A percentile compares a stretch with the other conserved stretches of the same genome.
These are phyloP conservation scores for Alloplasta piceator DNA, from an alignment of 2,888 invertebrate species.

Conservation along the genomic window DNA sequence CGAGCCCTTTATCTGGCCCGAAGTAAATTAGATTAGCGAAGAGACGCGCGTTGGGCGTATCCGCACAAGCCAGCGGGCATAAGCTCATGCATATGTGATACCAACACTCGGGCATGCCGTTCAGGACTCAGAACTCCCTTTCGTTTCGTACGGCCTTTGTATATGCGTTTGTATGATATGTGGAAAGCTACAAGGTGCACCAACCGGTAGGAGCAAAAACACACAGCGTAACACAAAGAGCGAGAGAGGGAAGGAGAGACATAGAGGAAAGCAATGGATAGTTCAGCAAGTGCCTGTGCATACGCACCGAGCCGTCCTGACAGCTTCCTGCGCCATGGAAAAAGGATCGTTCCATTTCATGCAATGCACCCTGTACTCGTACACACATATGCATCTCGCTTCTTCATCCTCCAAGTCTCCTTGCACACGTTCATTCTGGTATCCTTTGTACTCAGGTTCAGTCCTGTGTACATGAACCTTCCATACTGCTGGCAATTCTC, in stretches of 20 bases:
- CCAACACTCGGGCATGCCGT: conserved; percentile 41
- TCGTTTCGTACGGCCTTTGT: conserved; percentile 29
- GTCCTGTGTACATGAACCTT: conserved; percentile 53
- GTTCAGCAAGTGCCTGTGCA: conserved; percentile 52
- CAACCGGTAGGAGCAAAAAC: conserved; percentile 39
- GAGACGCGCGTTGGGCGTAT: conserved; percentile 73
- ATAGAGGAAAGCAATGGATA: background rate
- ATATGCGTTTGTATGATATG: conserved; percentile 15
- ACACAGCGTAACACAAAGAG: conserved; percentile 10
- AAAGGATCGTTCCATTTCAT: conserved; percentile 72
- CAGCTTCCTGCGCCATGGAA: conserved; percentile 74
- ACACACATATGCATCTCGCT: conserved; percentile 12
- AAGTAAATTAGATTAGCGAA: conserved; percentile 77
- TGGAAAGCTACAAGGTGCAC: conserved; percentile 38
- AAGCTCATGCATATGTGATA: conserved; percentile 60
- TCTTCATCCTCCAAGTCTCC: background rate
- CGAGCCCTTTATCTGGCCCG: conserved; percentile 76
- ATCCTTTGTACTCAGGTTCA: conserved; percentile 35
- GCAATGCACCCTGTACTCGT: conserved; percentile 56
- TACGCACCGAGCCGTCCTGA: conserved; percentile 67
- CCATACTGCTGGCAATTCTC: conserved; percentile 58
- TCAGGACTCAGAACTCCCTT: conserved; percentile 50
- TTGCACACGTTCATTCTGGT: background rate
- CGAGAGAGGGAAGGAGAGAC: background rate
- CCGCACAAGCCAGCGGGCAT: conserved; percentile 63